These are phyloP conservation scores for Conopomorpha cramerella DNA, from an alignment of 1,140 invertebrate species.

Conservation along the genomic window DNA sequence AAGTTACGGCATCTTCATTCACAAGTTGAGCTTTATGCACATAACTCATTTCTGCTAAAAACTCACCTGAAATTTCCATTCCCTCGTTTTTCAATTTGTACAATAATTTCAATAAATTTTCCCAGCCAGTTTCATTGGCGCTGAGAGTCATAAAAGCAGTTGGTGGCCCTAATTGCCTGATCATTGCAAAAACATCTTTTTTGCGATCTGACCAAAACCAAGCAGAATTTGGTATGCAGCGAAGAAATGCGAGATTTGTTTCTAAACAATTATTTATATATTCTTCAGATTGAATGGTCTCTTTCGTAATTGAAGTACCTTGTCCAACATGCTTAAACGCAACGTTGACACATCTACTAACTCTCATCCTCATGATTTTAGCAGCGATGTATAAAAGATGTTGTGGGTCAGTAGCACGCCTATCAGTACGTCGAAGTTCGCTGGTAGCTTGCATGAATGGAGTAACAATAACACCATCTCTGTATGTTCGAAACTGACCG, in stretches of 20 bases:
- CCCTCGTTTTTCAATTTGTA: conserved; percentile 26
- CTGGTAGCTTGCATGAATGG: conserved; percentile 20
- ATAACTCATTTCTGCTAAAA: conserved; percentile 11
- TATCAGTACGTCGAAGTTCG: conserved; percentile 18
- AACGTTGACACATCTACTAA: no score
- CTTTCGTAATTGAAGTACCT: no score
- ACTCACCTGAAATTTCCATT: conserved; percentile 13
- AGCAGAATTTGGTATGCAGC: conserved; percentile 17
- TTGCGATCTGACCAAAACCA: conserved; percentile 25
- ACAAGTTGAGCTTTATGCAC: conserved; percentile 22
- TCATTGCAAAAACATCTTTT: conserved; percentile 31
- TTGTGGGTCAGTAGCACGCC: conserved; percentile 20
- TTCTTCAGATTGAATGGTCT: no score
- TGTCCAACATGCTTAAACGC: conserved; percentile 5
- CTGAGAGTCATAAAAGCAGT: conserved; percentile 22
- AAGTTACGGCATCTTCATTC: conserved; percentile 47
- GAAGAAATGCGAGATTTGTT: conserved; percentile 12
- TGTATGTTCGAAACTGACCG: conserved; percentile 14
- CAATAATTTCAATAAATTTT: conserved; percentile 27
- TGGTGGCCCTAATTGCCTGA: conserved; percentile 23
- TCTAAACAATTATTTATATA: conserved; percentile 6
- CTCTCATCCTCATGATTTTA: conserved; percentile 17
- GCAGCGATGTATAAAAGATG: conserved; percentile 22
- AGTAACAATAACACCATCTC: conserved; percentile 12
- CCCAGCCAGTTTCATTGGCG: conserved; percentile 29